Conservation (phyloP, 2,888 invertebrate species). For the Pemphredon lugubris region DNA sequence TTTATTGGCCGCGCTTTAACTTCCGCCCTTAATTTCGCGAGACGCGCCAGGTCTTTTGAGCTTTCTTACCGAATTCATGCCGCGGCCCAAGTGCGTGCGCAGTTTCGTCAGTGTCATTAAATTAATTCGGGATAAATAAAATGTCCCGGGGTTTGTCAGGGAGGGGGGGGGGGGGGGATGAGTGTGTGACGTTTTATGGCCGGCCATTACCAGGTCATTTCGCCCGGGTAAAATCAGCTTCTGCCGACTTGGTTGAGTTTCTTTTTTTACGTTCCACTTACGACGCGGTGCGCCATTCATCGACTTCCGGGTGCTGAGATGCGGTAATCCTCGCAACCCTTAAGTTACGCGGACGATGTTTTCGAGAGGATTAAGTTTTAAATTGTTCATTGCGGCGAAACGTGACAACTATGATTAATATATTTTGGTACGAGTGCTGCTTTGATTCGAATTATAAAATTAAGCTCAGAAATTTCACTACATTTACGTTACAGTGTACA, state of each 20-base stretch:
- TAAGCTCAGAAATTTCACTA: too few relatives aligned
- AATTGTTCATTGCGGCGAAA: constrained; percentile 33
- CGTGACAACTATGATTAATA: constrained; percentile 45
- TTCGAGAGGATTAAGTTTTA: constrained; percentile 23
- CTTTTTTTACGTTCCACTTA: constrained; percentile 33
- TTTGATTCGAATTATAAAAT: too few relatives aligned
- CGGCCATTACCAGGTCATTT: constrained; percentile 53
- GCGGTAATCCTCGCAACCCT: constrained; percentile 14
- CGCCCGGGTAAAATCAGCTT: constrained; percentile 28
- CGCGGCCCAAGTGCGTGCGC: background rate
- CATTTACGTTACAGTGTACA: too few relatives aligned
- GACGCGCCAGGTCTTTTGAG: constrained; percentile 5
- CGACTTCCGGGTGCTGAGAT: constrained; percentile 38
- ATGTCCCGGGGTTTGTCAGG: constrained; percentile 37
- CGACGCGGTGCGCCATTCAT: constrained; percentile 11
- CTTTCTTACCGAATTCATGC: background rate
- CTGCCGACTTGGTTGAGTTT: constrained; percentile 21
- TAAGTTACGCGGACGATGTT: background rate
- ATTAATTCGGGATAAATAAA: constrained; percentile 57
- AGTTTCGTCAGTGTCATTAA: constrained; percentile 48
- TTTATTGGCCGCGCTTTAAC: constrained; percentile 18
- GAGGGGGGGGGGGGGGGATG: constrained; percentile 10
- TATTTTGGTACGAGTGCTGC: too few relatives aligned
- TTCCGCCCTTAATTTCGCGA: constrained; percentile 2
- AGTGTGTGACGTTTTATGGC: constrained; percentile 55